These are phyloP conservation scores for Halcyon badia DNA, from an alignment of 2,797 vertebrate species.

Conservation along the genomic window DNA sequence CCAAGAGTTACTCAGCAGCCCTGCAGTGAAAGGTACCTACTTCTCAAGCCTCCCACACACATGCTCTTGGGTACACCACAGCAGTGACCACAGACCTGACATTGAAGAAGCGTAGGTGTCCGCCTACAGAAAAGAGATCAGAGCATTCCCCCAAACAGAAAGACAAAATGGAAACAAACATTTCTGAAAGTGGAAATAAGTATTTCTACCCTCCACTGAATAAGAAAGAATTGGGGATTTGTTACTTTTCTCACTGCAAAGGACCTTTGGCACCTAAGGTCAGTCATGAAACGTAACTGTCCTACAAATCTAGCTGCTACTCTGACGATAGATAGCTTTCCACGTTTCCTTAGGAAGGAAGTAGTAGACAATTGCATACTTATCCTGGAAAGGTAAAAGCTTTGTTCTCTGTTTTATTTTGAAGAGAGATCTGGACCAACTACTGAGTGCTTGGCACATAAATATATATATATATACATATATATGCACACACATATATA, in stretches of 20 bases:
- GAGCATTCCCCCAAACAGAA: background rate
- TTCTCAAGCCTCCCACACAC: accelerated
- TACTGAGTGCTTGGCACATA: background rate
- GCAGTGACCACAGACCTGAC: background rate
- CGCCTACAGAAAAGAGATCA: background rate
- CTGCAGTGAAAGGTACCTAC: background rate
- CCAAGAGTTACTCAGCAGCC: background rate
- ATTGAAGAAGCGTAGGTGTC: background rate
- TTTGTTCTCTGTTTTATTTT: background rate
- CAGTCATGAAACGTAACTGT: background rate
- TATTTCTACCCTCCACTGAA: background rate
- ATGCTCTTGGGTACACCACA: background rate
- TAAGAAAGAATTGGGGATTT: background rate
- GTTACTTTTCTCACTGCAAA: background rate
- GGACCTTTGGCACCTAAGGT: background rate
- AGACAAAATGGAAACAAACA: background rate
- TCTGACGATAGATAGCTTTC: background rate
- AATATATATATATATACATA: too few species aligned
- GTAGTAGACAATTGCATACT: background rate
- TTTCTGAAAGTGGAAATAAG: background rate
- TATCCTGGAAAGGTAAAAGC: background rate
- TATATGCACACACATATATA: background rate
- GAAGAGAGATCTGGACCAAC: background rate
- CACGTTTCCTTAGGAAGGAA: background rate
- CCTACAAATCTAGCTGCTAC: background rate